Percentiles rank a stretch among this genome's conserved stretches.
These are phyloP conservation scores for Catharus minimus DNA, from an alignment of 2,113 vertebrate genomes.

Conservation along the genomic window DNA sequence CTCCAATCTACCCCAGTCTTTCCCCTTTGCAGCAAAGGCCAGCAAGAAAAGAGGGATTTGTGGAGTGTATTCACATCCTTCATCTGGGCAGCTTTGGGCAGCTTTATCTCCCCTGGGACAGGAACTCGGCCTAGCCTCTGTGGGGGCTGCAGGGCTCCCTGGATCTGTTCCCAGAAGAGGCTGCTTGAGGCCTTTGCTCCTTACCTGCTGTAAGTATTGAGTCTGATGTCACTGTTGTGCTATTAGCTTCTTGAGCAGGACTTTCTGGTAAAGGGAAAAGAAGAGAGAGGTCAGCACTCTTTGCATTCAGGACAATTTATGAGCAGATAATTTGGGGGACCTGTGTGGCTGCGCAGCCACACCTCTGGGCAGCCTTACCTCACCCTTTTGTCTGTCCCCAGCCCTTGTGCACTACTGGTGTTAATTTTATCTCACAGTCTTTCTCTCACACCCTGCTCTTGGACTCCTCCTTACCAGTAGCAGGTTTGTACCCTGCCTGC, in stretches of 20 bases:
- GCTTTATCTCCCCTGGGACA: background rate
- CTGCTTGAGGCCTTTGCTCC: background rate
- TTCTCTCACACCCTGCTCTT: accelerated
- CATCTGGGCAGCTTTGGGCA: too few relatives aligned
- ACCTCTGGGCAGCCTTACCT: background rate
- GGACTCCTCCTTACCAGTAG: accelerated
- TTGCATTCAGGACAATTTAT: background rate
- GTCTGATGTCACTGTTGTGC: accelerated
- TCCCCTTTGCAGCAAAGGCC: background rate
- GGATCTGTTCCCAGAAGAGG: background rate
- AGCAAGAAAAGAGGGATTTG: background rate
- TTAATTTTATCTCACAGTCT: accelerated
- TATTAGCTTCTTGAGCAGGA: accelerated
- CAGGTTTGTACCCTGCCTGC: background rate
- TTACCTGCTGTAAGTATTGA: background rate
- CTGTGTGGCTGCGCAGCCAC: background rate
- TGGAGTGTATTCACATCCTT: background rate
- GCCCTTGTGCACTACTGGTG: accelerated
- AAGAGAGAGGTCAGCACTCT: background rate
- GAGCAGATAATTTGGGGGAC: accelerated
- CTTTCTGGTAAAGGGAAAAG: background rate
- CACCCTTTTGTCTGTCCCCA: too few relatives aligned
- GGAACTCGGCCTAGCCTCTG: accelerated
- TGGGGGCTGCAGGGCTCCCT: background rate
- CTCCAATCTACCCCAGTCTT: background rate